A percentile compares a stretch with the other conserved stretches of the same genome.
These are phyloP conservation scores for Pan troglodytes DNA, from an alignment of 2,113 vertebrate genomes.

Conservation along the genomic window NHGRI_mPanTro3-v2.1_pri NC_072398.2:158989501-158990000, in stretches of 20 bases:
- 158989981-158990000: conserved; percentile 42
- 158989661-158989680: conserved; percentile 55
- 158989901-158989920: conserved; percentile 34
- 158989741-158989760: conserved; percentile 37
- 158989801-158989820: conserved; percentile 46
- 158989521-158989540: conserved; percentile 19
- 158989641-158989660: conserved; percentile 63
- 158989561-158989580: conserved; percentile 11
- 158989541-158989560: neutral
- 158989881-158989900: conserved; percentile 39
- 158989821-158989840: conserved; percentile 42
- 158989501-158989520: conserved; percentile 3
- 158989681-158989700: conserved; percentile 71
- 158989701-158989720: conserved; percentile 75
- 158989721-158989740: conserved; percentile 65
- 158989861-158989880: neutral
- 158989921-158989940: conserved; percentile 6
- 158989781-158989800: conserved; percentile 44
- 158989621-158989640: conserved; percentile 56
- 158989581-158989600: conserved; percentile 41
- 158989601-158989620: conserved; percentile 60
- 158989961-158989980: neutral
- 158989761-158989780: conserved; percentile 2
- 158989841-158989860: conserved; percentile 64
- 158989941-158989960: conserved; percentile 35